phyloP scores from a whole-genome alignment of 2,113 vertebrate species.

The Nycticorax nycticorax region DNA sequence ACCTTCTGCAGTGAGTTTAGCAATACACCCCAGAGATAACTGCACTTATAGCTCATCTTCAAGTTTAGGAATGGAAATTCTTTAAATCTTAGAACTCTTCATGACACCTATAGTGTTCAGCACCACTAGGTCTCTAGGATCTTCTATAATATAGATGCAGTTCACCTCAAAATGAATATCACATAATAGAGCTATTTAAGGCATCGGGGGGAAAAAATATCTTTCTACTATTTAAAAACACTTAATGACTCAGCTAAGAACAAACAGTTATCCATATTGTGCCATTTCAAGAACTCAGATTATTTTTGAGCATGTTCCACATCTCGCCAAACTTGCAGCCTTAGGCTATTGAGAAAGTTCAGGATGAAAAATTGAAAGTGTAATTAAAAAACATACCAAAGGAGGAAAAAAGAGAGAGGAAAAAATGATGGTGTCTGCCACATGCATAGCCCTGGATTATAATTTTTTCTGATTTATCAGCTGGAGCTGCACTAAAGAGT shows the following conservation, averaged over 20 bases:
- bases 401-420: neutral
- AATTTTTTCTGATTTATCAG: neutral
- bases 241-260: neutral
- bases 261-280: neutral
- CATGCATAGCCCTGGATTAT: neutral
- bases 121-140: neutral
- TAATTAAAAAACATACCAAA: neutral
- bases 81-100: neutral
- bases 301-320: neutral
- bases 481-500: neutral
- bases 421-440: neutral
- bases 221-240: neutral
- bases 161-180: neutral
- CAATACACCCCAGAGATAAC: neutral
- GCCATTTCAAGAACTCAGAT: neutral
- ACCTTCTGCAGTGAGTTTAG: neutral
- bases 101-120: neutral
- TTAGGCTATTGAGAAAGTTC: neutral
- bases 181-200: neutral
- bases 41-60: neutral
- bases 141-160: neutral
- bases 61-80: neutral
- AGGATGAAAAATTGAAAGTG: neutral
- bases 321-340: neutral
- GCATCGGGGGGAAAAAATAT: neutral